These are phyloP conservation scores for Todiramphus saurophagus DNA, from an alignment of 2,113 vertebrate species.

Conservation along the genomic window DNA sequence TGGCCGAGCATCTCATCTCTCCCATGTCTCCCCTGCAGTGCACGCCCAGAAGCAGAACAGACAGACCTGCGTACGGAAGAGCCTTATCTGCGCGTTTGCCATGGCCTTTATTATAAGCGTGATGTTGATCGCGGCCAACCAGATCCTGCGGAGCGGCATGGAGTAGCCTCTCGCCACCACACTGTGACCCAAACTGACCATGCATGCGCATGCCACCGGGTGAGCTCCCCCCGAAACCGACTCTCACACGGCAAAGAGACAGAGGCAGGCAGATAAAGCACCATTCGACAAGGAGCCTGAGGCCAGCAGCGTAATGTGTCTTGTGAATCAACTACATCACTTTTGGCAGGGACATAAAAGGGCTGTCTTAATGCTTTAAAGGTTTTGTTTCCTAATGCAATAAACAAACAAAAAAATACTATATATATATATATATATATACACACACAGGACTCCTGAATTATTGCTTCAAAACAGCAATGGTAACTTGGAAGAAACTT, in stretches of 20 bases:
- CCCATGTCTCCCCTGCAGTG: conserved; percentile 72
- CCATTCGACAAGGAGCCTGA: conserved; percentile 59
- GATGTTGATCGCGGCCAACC: conserved; percentile 99
- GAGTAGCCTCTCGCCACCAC: conserved; percentile 81
- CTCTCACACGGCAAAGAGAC: conserved; percentile 55
- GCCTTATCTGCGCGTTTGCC: conserved; percentile 98
- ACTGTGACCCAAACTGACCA: conserved; percentile 79
- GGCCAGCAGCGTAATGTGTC: conserved; percentile 78
- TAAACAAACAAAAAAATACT: conserved; percentile 69
- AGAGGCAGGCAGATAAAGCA: conserved; percentile 2
- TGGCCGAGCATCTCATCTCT: not conserved
- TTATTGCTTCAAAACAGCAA: conserved; percentile 41
- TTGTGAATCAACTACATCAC: conserved; percentile 80
- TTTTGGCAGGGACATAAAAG: conserved; percentile 95
- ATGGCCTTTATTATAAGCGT: conserved; percentile 99
- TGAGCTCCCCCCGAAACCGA: conserved; percentile 72
- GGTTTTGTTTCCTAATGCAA: conserved; percentile 92
- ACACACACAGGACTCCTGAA: conserved; percentile 75
- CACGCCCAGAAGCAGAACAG: conserved; percentile 97
- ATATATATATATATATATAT: not conserved
- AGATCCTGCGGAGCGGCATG: conserved; percentile 99
- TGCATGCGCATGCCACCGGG: conserved; percentile 89
- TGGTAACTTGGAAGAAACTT: conserved; percentile 26
- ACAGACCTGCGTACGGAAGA: conserved; percentile 98
- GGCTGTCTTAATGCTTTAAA: conserved; percentile 93